Evolutionary conservation across 1,140 invertebrate genomes (phyloP), one percentile per base, ranked within the genome.

Genomic region (Ptiloglossa arizonensis): DNA sequence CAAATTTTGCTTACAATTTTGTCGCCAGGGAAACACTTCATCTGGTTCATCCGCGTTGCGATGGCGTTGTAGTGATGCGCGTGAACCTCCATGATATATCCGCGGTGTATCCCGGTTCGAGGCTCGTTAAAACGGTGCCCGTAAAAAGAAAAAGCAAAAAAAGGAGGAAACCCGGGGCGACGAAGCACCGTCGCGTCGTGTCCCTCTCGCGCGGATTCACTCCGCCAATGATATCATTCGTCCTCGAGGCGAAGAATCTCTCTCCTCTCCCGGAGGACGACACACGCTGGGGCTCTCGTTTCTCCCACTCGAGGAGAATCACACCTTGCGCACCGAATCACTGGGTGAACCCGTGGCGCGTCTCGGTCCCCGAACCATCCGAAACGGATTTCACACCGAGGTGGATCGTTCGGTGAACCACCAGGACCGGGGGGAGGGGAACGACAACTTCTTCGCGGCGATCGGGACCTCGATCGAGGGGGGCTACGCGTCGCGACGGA

Each of bases 21-120:
- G 90, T 91, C 95, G 90, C 73, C 93, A 90, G 83, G 93, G 90
- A 90, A 95, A 93, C 88, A 92, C 77, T 92, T 93, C 88, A 90
- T 92, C 77, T 90, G 91, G 80, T 91, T 90, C 91, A 92, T 92
- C 66, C 89, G 87, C 48, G 89, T 87, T 63, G 89, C 83, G 72
- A 90, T 87, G 79, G 89, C 81, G 68, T 87, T 90, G 84, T 89
- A 90, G 79, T 92, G 90, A 87, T 91, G 90, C 74, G 87, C 77
- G 82, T 92, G 91, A 69, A 92, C 88, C 79, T 91, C 91, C 91
- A 93, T 92, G 80, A 67, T n/a, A n/a, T n/a, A n/a, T 70, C 57
- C 66, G 57, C 62, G 13, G 9, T 6, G n/a, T n/a, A n/a, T n/a
- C n/a, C n/a, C n/a, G 4, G 8, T 5, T 15, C 57, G 22, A 29